Evolutionary conservation across 2,797 vertebrate species (phyloP).

Genomic region (Merluccius polli): DNA sequence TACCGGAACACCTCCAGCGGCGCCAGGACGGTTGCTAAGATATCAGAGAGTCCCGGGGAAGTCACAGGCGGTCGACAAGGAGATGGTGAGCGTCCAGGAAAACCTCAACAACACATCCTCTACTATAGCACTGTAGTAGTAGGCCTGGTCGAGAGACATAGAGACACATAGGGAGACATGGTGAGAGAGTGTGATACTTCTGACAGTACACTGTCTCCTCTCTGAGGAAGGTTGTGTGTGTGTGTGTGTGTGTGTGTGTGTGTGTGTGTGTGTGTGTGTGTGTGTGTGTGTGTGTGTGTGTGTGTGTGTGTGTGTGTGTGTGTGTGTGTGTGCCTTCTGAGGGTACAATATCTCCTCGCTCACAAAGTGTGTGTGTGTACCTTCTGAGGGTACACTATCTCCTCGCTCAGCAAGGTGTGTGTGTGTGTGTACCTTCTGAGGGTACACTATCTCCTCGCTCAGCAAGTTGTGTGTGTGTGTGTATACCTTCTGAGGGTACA

Average conservation of each 20-base stretch:
- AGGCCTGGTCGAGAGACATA: slow-evolving; percentile 73
- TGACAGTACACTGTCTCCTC: slow-evolving; percentile 99
- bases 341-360: too few species aligned
- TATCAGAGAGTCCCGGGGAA: slow-evolving; percentile 71
- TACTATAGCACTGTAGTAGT: slow-evolving; percentile 97
- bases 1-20: slow-evolving; percentile 97
- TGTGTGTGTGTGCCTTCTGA: too few species aligned
- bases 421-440: slow-evolving; percentile 84
- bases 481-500: slow-evolving; percentile 94
- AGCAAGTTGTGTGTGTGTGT: slow-evolving; percentile 78
- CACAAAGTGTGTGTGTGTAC: slow-evolving; percentile 52
- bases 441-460: slow-evolving; percentile 97
- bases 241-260: too few species aligned
- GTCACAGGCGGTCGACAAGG: slow-evolving; percentile 70
- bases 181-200: slow-evolving; percentile 75
- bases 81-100: slow-evolving; percentile 89
- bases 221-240: slow-evolving; percentile 92
- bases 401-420: slow-evolving; percentile 91
- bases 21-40: slow-evolving; percentile 87
- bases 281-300: too few species aligned
- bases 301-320: too few species aligned
- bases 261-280: too few species aligned
- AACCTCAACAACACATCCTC: slow-evolving; percentile 94
- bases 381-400: slow-evolving; percentile 99
- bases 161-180: not conserved